Evolutionary conservation across 1,140 invertebrate genomes (phyloP).

Genomic region (Tyrophagus putrescentiae): DNA sequence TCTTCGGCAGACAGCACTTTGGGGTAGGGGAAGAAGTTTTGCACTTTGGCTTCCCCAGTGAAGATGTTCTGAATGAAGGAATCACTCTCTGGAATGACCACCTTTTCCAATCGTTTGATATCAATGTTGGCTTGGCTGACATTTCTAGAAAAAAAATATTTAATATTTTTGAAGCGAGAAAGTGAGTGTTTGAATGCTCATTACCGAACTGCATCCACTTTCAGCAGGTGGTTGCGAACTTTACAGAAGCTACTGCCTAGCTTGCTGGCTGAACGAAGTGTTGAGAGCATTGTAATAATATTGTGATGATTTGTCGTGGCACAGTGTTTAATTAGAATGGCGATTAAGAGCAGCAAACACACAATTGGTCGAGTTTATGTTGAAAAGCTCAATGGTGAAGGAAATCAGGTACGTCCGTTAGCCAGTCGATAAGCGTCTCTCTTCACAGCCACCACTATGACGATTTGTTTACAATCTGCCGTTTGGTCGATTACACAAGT

Average conservation of each 20-base stretch:
- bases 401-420: no score
- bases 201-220: neutral
- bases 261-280: neutral
- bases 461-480: no score
- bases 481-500: no score
- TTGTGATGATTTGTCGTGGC: neutral
- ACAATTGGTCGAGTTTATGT: no score
- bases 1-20: slow-evolving; percentile 39
- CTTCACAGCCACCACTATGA: no score
- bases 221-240: neutral
- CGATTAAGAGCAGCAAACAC: no score
- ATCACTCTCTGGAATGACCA: no score
- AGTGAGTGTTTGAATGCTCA: neutral
- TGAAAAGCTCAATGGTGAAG: no score
- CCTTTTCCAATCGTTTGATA: no score
- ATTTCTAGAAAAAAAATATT: neutral
- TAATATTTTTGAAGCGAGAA: neutral
- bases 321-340: no score
- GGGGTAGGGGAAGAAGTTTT: slow-evolving; percentile 43
- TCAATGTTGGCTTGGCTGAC: no score
- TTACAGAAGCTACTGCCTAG: neutral
- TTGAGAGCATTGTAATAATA: neutral
- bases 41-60: slow-evolving; percentile 58
- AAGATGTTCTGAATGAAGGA: slow-evolving; percentile 71
- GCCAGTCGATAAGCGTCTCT: no score